These are phyloP conservation scores for Sweltsa coloradensis DNA, from an alignment of 1,140 invertebrate species.

Conservation along the genomic window DNA sequence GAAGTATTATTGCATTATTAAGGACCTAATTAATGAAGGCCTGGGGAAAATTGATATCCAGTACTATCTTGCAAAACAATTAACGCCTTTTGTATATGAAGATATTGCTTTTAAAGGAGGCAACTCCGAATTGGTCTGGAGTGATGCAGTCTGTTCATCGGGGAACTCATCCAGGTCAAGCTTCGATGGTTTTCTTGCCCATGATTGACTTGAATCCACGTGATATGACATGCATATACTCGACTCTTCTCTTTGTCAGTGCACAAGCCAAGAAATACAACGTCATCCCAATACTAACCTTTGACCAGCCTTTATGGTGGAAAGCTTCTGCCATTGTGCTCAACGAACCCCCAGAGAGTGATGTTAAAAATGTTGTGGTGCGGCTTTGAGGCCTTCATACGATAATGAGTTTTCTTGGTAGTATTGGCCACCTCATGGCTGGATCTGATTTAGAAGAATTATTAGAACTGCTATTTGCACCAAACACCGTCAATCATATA, in stretches of 20 bases:
- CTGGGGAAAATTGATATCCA: too few species aligned
- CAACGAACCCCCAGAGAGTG: slow-evolving; percentile 3
- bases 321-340: slow-evolving; percentile 14
- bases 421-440: slow-evolving; percentile 18
- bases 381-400: slow-evolving; percentile 6
- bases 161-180: not conserved
- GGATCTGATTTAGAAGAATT: slow-evolving; percentile 16
- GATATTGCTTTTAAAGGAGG: not conserved
- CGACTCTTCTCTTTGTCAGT: slow-evolving; percentile 20
- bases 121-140: not conserved
- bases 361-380: slow-evolving; percentile 17
- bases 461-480: slow-evolving; percentile 16
- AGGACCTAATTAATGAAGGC: too few species aligned
- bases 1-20: too few species aligned
- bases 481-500: not conserved
- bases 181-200: slow-evolving; percentile 1
- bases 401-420: slow-evolving; percentile 19
- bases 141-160: not conserved
- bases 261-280: slow-evolving; percentile 10
- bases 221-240: slow-evolving; percentile 11
- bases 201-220: not conserved
- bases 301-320: slow-evolving; percentile 21
- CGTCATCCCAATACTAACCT: slow-evolving; percentile 20
- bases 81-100: too few species aligned
- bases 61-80: too few species aligned